Evolutionary conservation across 2,888 invertebrate species (phyloP).

Genomic region (Agapostemon virescens): DNA sequence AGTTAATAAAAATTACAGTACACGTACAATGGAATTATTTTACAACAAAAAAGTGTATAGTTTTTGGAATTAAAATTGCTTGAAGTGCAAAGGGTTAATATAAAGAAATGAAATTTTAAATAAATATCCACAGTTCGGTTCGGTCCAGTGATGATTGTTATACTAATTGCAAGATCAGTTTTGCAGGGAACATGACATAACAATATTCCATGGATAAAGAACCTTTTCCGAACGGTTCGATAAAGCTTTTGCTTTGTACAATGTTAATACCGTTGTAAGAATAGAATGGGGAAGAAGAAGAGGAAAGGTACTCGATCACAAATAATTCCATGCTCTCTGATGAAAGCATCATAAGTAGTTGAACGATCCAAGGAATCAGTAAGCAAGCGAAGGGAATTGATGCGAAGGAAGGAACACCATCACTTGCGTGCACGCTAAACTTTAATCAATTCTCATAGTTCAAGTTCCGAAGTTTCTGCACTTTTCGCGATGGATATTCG

Average conservation of each 20-base stretch:
- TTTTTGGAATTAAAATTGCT: no score
- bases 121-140: no score
- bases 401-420: conserved; percentile 23
- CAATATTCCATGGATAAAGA: background rate
- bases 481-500: conserved; percentile 28
- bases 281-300: background rate
- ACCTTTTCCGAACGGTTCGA: background rate
- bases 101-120: no score
- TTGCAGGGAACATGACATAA: background rate
- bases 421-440: conserved; percentile 43
- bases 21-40: no score
- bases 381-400: conserved; percentile 18
- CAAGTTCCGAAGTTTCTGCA: conserved; percentile 30
- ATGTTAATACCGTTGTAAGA: background rate
- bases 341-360: conserved; percentile 35
- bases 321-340: conserved; percentile 30
- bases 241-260: background rate
- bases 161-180: background rate
- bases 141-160: no score
- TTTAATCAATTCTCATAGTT: conserved; percentile 56
- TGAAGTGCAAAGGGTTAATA: no score
- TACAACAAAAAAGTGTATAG: no score
- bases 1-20: no score
- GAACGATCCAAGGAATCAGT: conserved; percentile 33
- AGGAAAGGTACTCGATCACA: background rate